Base-by-base conservation (phyloP, 1,140 invertebrate species). In the Muscidifurax raptorellus region DNA sequence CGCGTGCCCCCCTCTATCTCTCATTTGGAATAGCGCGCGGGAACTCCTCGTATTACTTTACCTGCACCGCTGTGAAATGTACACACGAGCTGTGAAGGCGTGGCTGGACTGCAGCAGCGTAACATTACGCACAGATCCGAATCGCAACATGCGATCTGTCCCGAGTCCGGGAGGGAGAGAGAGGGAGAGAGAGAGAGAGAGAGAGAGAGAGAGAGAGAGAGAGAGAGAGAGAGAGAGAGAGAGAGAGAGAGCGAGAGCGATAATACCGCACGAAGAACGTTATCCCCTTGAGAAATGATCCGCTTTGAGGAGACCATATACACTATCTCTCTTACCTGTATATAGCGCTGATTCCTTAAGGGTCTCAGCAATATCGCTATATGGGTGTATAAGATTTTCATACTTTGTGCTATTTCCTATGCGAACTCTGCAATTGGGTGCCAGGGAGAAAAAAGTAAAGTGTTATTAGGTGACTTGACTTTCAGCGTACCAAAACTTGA, bases 141-240 rank as follows among this genome's bases (percentile, higher is more conserved):
- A 78, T 78, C 76, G 76, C n/a, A 78, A 64, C 76, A n/a, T 30
- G 47, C 44, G 52, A 78, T 78, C 76, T 78, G 76, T 64, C 76
- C 25, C 10, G 40, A 47, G 74, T 1, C 67, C 67, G 67, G 1
- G 66, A 12, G 4, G 2, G n/a, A n/a, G n/a, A n/a, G n/a, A n/a
- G n/a, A n/a, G n/a, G n/a, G n/a, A n/a, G n/a, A 7, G 28, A 71
- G 12, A 25, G 10, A 18, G 40, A 5, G 30, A 72, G 36, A 76
- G 25, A 25, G 44, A 76, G n/a, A 7, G 28, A 71, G 12, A 25
- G 10, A 18, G 40, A 5, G 30, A 72, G 36, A 76, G 25, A 25
- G 44, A 76, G n/a, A n/a, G n/a, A n/a, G n/a, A n/a, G n/a, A n/a
- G n/a, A n/a, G n/a, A 67, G 28, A 28, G 18, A 36, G 30, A 74